phyloP scores from a whole-genome alignment of 2,113 vertebrate genomes.

The Chlorocebus sabaeus region DNA sequence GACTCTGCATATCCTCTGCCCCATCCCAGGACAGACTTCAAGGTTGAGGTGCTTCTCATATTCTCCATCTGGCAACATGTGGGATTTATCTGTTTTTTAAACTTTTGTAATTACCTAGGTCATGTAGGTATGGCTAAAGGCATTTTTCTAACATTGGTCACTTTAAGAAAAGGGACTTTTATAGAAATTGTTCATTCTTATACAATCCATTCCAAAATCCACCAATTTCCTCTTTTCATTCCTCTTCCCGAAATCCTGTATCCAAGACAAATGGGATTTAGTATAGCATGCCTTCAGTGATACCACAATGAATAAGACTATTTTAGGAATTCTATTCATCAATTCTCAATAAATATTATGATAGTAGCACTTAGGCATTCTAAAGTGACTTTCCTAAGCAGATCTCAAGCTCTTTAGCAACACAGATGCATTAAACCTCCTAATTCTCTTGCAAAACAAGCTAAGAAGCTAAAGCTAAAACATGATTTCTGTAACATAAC shows the following conservation, averaged over 20 bases:
- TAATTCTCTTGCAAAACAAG: conserved; percentile 65
- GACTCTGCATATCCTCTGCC: neutral
- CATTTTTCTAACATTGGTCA: conserved; percentile 31
- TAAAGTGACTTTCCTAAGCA: conserved; percentile 57
- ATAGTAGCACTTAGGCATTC: conserved; percentile 58
- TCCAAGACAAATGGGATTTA: conserved; percentile 71
- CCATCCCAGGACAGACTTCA: neutral
- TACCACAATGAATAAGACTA: conserved; percentile 47
- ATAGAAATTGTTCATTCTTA: conserved; percentile 42
- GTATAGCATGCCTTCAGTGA: conserved; percentile 43
- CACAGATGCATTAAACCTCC: conserved; percentile 37
- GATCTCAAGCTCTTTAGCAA: conserved; percentile 61
- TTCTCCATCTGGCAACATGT: neutral
- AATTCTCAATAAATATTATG: conserved; percentile 69
- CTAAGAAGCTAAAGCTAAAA: conserved; percentile 36
- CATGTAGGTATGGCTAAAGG: neutral
- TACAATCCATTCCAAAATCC: conserved; percentile 46
- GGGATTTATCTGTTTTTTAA: neutral
- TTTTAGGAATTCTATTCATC: conserved; percentile 72
- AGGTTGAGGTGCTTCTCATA: neutral
- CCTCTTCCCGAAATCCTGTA: conserved; percentile 65
- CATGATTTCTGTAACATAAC: neutral
- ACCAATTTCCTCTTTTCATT: conserved; percentile 68
- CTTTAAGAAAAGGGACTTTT: conserved; percentile 46
- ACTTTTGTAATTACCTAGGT: neutral